Percentiles rank a stretch among this genome's conserved stretches.
Evolutionary conservation across 2,113 vertebrate species (phyloP).

Genomic region (Jaculus jaculus): DNA sequence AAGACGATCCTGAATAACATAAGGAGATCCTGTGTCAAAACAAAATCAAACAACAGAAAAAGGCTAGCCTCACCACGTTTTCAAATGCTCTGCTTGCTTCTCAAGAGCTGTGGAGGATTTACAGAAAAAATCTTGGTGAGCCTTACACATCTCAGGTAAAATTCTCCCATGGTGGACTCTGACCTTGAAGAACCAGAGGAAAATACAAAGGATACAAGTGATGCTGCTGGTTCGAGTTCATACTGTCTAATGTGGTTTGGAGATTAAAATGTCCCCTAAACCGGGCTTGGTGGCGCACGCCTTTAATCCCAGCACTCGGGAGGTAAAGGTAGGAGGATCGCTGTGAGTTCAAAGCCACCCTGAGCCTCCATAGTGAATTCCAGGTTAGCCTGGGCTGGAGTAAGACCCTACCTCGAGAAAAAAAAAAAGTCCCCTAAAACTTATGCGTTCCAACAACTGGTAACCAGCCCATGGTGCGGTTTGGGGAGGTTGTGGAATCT

Average conservation of each 20-base stretch:
- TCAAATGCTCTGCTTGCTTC: background rate
- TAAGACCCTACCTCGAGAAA: too few species aligned
- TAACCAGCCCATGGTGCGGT: background rate
- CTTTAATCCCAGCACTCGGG: too few species aligned
- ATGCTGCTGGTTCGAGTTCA: background rate
- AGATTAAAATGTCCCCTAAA: background rate
- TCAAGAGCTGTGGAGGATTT: background rate
- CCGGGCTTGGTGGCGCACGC: too few species aligned
- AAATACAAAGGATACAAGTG: background rate
- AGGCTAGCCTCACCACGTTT: background rate
- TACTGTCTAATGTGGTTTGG: background rate
- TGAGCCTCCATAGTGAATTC: too few species aligned
- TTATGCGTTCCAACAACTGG: background rate
- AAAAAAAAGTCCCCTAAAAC: background rate
- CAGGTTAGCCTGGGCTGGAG: too few species aligned
- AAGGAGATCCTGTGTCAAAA: too few species aligned
- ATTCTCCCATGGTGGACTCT: background rate
- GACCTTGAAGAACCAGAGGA: background rate
- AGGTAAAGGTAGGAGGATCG: too few species aligned
- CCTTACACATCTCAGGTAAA: background rate
- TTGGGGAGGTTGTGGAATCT: background rate
- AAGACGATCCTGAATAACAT: too few species aligned
- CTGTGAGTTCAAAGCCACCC: too few species aligned
- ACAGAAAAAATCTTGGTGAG: background rate
- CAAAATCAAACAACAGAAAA: background rate